These are phyloP conservation scores for Sporophila hypoxantha DNA, from an alignment of 2,113 vertebrate species.

Conservation along the genomic window DNA sequence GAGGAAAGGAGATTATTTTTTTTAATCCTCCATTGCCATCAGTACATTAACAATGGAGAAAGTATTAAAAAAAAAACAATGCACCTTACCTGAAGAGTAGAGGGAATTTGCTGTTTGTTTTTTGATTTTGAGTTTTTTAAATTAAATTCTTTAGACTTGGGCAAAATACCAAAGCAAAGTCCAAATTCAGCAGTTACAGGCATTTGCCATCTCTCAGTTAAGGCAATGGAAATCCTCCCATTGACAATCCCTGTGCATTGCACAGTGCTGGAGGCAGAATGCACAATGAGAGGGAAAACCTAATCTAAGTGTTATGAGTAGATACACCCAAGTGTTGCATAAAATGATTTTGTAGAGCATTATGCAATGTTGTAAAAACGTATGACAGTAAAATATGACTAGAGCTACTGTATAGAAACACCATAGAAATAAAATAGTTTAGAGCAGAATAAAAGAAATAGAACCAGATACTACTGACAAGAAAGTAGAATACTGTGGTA, in stretches of 20 bases:
- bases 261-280: background rate
- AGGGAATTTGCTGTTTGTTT: background rate
- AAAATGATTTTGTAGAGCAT: background rate
- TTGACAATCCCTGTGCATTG: background rate
- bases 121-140: background rate
- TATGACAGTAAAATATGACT: background rate
- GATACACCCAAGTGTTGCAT: background rate
- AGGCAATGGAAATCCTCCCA: background rate
- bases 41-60: background rate
- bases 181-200: background rate
- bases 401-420: background rate
- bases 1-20: background rate
- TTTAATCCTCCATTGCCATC: background rate
- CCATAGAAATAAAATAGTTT: background rate
- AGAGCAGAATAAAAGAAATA: background rate
- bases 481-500: background rate
- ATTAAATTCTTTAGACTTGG: background rate
- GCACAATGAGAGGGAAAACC: background rate
- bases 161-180: background rate
- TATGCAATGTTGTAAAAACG: background rate
- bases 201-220: background rate
- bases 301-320: background rate
- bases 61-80: background rate
- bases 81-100: background rate
- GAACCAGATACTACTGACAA: background rate